Base-by-base conservation (phyloP, 2,797 vertebrate species). In the Tinamus major region DNA sequence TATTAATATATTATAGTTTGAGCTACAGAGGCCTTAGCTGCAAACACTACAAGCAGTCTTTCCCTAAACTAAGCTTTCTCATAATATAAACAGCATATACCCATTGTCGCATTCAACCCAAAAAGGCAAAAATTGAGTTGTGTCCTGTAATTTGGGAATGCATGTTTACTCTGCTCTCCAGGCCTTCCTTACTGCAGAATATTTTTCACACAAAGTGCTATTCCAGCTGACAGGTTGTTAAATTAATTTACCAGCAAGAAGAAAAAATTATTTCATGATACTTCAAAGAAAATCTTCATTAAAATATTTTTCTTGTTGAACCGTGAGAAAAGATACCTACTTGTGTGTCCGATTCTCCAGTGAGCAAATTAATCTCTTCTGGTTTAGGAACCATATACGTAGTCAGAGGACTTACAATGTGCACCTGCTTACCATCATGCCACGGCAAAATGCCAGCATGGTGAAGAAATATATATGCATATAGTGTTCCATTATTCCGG, bases 381-480 rank as follows among this genome's bases (percentile, higher is more conserved):
- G 97, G 98, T 77, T 96, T 95, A 78, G 98, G 98, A n/a, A 98
- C 89, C 97, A 98, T 98, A 95, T 99, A 98, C 0, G 98, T 98
- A 76, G 99, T 99, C 79, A 99, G 98, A 78, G 98, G 98, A 71
- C 98, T 98, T 55, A 98, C 97, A 20, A 98, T 96, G 96, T 99
- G 99, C 65, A 99, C 99, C 62, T 99, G 98, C 95, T 98, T 98
- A 68, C 97, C 97, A 56, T 99, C 99, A 16, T 99, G 98, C 98
- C 99, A 98, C 3, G 99, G 99, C 51, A 98, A 98, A 75, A 98
- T 80, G 29, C 98, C 98, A 39, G 98, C 98, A 78, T 98, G 99
- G 96, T 99, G 99, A 74, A 99, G 96, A 87, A 99, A 99, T 86
- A 99, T 97, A 21, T 99, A 98, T 2, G 98, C 98, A 75, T 98